A percentile compares a stretch with the other conserved stretches of the same genome.
phyloP scores from a whole-genome alignment of 2,113 vertebrate species.

The Hyla sarda region DNA sequence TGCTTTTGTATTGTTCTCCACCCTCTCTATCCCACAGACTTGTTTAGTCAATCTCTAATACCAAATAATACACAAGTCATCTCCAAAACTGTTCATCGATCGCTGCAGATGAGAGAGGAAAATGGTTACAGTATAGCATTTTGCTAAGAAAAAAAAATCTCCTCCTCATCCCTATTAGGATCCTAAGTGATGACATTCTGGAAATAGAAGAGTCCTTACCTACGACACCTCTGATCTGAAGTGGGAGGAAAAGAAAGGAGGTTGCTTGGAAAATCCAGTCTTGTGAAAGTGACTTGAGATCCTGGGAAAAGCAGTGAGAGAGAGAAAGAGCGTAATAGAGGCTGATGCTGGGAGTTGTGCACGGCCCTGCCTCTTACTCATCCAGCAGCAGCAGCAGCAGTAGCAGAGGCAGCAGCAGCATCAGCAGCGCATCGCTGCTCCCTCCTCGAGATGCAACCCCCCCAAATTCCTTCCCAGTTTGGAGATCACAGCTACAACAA shows the following conservation, averaged over 20 bases:
- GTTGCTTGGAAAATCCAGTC: slow-evolving; percentile 63
- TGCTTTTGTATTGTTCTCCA: neutral
- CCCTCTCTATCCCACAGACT: slow-evolving; percentile 2
- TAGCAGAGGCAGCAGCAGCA: slow-evolving; percentile 78
- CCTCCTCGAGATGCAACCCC: slow-evolving; percentile 66
- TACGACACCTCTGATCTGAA: slow-evolving; percentile 67
- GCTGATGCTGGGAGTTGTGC: slow-evolving; percentile 77
- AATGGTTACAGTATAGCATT: slow-evolving; percentile 11
- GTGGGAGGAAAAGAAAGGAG: slow-evolving; percentile 62
- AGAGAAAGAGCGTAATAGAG: slow-evolving; percentile 70
- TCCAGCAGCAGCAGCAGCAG: slow-evolving; percentile 78
- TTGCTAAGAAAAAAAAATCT: neutral
- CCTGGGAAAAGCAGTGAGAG: slow-evolving; percentile 62
- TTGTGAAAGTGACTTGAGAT: slow-evolving; percentile 61
- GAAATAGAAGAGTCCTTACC: slow-evolving; percentile 69
- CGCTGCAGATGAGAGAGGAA: slow-evolving; percentile 65
- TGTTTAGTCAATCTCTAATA: neutral
- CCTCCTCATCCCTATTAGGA: slow-evolving; percentile 35
- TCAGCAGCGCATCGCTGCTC: slow-evolving; percentile 75
- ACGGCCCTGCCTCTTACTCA: slow-evolving; percentile 83
- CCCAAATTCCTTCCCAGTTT: slow-evolving; percentile 70
- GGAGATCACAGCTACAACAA: slow-evolving; percentile 75
- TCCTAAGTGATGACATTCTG: slow-evolving; percentile 41
- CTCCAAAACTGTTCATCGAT: slow-evolving; percentile 61
- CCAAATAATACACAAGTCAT: slow-evolving; percentile 3